These are phyloP conservation scores for Nasonovia ribisnigri DNA, from an alignment of 2,888 invertebrate species.

Conservation along the genomic window DNA sequence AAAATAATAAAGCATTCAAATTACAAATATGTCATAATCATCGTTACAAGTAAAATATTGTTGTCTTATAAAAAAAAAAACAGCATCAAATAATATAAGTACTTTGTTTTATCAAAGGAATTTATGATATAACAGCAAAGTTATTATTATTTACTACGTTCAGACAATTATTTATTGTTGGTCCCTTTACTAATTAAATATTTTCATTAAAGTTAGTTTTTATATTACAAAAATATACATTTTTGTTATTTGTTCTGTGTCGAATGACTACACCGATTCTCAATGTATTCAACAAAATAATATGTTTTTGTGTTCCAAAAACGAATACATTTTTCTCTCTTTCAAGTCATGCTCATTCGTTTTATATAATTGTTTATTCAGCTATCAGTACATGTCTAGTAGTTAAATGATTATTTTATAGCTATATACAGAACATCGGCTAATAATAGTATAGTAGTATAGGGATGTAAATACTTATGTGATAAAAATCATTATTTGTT, in stretches of 20 bases:
- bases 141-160: not conserved
- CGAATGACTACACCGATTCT: not conserved
- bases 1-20: not conserved
- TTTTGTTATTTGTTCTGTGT: not conserved
- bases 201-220: not conserved
- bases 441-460: not conserved
- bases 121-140: not conserved
- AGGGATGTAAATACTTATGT: not conserved
- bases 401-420: not conserved
- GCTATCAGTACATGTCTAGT: not conserved
- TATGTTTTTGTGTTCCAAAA: not conserved
- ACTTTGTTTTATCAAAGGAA: not conserved
- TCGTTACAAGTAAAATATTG: not conserved
- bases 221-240: not conserved
- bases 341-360: not conserved
- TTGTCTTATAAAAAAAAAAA: not conserved
- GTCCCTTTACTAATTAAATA: not conserved
- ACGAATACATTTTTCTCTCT: not conserved
- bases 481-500: not conserved
- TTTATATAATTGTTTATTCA: not conserved
- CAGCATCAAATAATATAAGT: not conserved
- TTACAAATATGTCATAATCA: not conserved
- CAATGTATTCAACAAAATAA: not conserved
- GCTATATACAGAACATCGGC: not conserved
- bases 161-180: not conserved